Conservation (phyloP, 2,888 invertebrate genomes). For the Campaea margaritaria region DNA sequence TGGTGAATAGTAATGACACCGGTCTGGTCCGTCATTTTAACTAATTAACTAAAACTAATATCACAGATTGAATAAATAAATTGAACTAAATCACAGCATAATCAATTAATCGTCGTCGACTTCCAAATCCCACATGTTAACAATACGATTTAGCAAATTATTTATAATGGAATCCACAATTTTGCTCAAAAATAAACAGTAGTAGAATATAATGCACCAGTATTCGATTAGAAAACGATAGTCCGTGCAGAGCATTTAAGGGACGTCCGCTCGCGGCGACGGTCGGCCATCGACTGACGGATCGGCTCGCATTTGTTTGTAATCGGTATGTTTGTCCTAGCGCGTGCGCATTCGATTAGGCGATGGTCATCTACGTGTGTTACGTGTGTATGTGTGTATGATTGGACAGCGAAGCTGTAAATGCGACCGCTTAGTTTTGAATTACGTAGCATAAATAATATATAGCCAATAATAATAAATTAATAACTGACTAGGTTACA, state of each 20-base stretch:
- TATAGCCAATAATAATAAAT: neutral
- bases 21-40: conserved; percentile 62
- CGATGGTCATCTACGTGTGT: conserved; percentile 15
- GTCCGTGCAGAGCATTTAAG: conserved; percentile 55
- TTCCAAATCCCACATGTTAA: conserved; percentile 60
- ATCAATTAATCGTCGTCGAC: conserved; percentile 62
- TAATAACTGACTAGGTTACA: neutral
- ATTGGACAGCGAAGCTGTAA: conserved; percentile 4
- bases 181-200: conserved; percentile 70
- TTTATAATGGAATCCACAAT: conserved; percentile 65
- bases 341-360: conserved; percentile 54
- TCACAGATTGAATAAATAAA: conserved; percentile 80
- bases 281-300: conserved; percentile 56
- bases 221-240: conserved; percentile 66
- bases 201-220: conserved; percentile 69
- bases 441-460: neutral
- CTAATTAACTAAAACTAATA: conserved; percentile 56
- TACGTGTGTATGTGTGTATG: neutral
- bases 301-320: conserved; percentile 46
- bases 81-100: conserved; percentile 34
- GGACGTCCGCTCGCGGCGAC: conserved; percentile 57
- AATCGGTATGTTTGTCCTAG: conserved; percentile 43
- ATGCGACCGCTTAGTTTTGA: neutral
- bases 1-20: conserved; percentile 77
- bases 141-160: conserved; percentile 49